A percentile compares a stretch with the other conserved stretches of the same genome.
Evolutionary conservation across 1,140 invertebrate species (phyloP).

Genomic region (Mya arenaria): DNA sequence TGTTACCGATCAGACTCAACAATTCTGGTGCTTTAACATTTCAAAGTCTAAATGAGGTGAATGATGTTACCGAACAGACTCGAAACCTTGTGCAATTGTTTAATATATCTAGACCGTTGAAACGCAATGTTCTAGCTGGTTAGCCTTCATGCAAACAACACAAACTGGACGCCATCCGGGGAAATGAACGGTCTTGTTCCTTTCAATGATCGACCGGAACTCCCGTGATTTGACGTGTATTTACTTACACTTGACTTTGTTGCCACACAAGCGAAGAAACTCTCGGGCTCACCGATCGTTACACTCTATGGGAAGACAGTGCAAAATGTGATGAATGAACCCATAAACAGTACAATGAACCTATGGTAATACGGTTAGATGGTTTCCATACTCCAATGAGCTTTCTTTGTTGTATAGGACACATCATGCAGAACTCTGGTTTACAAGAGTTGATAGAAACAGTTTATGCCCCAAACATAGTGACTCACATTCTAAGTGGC

Average conservation of each 20-base stretch:
- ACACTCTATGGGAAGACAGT: too few relatives aligned
- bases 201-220: slow-evolving; percentile 72
- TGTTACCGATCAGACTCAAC: neutral
- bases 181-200: slow-evolving; percentile 60
- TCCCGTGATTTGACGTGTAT: slow-evolving; percentile 69
- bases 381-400: slow-evolving; percentile 63
- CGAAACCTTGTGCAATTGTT: neutral
- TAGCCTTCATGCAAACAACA: slow-evolving; percentile 43
- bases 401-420: slow-evolving; percentile 60
- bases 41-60: too few relatives aligned
- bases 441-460: slow-evolving; percentile 59
- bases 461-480: slow-evolving; percentile 61
- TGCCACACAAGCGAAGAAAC: too few relatives aligned
- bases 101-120: slow-evolving; percentile 27
- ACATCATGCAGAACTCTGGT: slow-evolving; percentile 63
- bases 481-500: slow-evolving; percentile 76
- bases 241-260: too few relatives aligned
- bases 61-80: too few relatives aligned
- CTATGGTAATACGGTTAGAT: slow-evolving; percentile 41
- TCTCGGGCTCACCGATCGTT: too few relatives aligned
- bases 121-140: slow-evolving; percentile 18
- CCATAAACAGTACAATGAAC: slow-evolving; percentile 27
- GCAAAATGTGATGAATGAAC: slow-evolving; percentile 41
- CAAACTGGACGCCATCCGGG: slow-evolving; percentile 57
- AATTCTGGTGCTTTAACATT: too few relatives aligned